These are phyloP conservation scores for Chrysina gloriosa DNA, from an alignment of 2,888 invertebrate species.

Conservation along the genomic window DNA sequence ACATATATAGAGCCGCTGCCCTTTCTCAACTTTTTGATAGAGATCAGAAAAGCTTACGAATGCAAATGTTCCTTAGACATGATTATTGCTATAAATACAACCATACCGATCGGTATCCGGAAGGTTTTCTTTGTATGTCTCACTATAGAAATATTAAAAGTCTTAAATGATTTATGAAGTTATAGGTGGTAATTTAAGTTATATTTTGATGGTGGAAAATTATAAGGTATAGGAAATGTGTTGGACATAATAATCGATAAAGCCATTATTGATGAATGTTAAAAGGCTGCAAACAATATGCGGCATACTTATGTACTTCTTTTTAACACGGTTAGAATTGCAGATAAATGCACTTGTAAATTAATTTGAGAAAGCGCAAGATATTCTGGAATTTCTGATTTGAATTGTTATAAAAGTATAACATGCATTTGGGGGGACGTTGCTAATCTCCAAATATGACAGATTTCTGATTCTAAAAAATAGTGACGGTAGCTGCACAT, in stretches of 20 bases:
- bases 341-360: no score
- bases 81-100: no score
- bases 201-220: background rate
- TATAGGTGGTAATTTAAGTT: background rate
- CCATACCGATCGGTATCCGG: no score
- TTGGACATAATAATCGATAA: constrained; percentile 6
- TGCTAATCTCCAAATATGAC: no score
- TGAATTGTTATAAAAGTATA: no score
- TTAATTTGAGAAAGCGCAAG: no score
- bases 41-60: background rate
- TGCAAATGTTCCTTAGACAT: background rate
- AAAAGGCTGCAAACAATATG: background rate
- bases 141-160: background rate
- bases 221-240: background rate
- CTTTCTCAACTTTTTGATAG: background rate
- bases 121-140: no score
- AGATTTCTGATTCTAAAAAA: no score
- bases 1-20: background rate
- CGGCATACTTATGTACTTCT: background rate
- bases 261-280: constrained; percentile 11
- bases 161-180: background rate
- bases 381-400: no score
- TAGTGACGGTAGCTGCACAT: no score
- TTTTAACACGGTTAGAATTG: background rate
- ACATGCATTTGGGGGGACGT: no score